Base-by-base conservation (phyloP, 2,797 vertebrate genomes). In the Cetoscarus ocellatus region DNA sequence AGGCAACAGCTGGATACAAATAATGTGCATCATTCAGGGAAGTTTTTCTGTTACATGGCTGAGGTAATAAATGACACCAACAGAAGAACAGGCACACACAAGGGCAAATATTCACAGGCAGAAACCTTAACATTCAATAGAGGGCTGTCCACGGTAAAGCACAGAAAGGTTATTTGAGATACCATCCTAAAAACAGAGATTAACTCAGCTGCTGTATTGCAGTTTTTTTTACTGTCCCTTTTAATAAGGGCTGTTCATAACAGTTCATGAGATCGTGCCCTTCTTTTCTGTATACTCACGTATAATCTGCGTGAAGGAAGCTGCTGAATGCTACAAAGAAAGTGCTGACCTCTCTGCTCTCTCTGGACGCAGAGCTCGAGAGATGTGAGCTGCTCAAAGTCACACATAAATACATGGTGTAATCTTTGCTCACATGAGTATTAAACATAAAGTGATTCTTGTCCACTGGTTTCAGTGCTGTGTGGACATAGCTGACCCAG, bases 111-210 rank as follows among this genome's bases (percentile, higher is more conserved):
- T 55, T 87, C 80, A 84, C 81, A 89, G 85, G 80, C 65, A 67
- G 56, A 83, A 85, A 79, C 75, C 77, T 72, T 70, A 73, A 88
- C 84, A 89, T 86, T 89, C 82, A 86, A 58, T 18, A 58, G 71
- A 86, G 51, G 78, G 78, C 79, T 65, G 65, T 71, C 77, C 58
- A 86, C 69, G 59, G 71, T 70, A 86, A 83, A 82, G 83, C 75
- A 75, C 72, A 67, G 61, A 51, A 65, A 6, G 50, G 74, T 62
- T 62, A 56, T 82, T 53, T 44, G 52, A 75, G 73, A 77, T 45
- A 48, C 55, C 75, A 36, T 61, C 61, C 48, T 27, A 44, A 34
- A 71, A 27, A 69, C 39, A 67, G 63, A 83, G 36, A 47, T 3
- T n/a, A 18, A 53, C 56, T 52, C 51, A 38, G 72, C 34, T 48